These are phyloP conservation scores for Pentamera pediparva DNA, from an alignment of 53 echinoderm and acorn worm genomes.

Conservation along the genomic window DNA sequence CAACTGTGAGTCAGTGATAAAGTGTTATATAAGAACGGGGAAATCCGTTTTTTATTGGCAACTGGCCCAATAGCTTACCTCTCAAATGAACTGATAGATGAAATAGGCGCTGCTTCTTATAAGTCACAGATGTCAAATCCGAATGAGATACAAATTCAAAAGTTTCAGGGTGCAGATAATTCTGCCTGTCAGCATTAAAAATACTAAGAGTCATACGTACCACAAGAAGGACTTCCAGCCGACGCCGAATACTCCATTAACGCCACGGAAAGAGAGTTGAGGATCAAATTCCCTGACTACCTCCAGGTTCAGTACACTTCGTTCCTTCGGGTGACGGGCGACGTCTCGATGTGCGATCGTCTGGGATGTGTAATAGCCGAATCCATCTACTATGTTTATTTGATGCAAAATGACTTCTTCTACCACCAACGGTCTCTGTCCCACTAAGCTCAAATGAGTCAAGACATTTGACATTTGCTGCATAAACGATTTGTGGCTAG, in stretches of 20 bases:
- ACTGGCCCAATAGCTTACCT: no score
- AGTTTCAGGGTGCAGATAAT: no score
- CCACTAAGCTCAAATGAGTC: background rate
- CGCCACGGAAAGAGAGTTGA: slow-evolving; percentile 11
- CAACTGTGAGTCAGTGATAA: no score
- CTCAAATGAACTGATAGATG: no score
- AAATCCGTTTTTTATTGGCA: no score
- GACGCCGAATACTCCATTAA: slow-evolving; percentile 38
- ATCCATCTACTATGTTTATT: slow-evolving; percentile 9
- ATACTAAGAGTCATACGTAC: no score
- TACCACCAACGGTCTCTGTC: background rate
- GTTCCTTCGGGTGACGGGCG: background rate
- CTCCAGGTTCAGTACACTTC: background rate
- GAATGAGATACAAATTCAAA: no score
- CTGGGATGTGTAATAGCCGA: slow-evolving; percentile 7
- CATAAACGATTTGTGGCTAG: background rate
- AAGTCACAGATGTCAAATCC: no score
- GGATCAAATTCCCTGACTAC: slow-evolving; percentile 2
- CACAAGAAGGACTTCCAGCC: slow-evolving; percentile 40
- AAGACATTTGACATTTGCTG: slow-evolving; percentile 7
- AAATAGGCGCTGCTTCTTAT: no score
- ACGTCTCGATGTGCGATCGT: no score
- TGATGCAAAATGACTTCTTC: slow-evolving; percentile 1
- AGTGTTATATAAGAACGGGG: no score
- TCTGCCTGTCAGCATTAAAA: no score